These are phyloP conservation scores for Latrodectus hesperus DNA, from an alignment of 2,888 invertebrate species.

Conservation along the genomic window DNA sequence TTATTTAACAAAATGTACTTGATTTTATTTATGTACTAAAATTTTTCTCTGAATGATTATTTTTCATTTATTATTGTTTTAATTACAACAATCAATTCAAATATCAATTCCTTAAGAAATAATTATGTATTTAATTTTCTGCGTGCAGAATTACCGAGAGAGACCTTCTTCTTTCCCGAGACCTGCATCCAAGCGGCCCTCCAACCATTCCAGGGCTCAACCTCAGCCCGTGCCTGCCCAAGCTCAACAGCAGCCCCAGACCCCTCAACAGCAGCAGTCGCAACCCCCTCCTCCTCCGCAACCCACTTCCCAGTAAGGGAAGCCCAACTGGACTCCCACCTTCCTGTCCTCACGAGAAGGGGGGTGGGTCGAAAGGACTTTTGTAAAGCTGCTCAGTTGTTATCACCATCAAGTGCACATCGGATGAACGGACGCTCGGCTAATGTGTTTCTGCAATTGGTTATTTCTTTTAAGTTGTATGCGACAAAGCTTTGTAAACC, in stretches of 20 bases:
- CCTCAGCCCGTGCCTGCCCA: constrained; percentile 7
- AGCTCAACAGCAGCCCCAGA: constrained; percentile 28
- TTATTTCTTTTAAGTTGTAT: too few species aligned
- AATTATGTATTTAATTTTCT: not conserved
- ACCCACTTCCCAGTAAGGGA: constrained; percentile 20
- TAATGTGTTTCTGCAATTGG: too few species aligned
- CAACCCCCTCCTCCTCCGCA: constrained; percentile 47
- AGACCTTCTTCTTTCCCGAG: constrained; percentile 62
- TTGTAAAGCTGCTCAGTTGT: too few species aligned
- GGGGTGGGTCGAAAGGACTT: not conserved
- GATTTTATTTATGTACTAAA: too few species aligned
- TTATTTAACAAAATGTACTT: too few species aligned
- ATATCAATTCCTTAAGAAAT: not conserved
- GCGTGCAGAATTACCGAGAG: constrained; percentile 57
- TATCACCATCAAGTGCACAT: too few species aligned
- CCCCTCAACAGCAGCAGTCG: constrained; percentile 12
- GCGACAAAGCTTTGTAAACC: too few species aligned
- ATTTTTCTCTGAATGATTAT: too few species aligned
- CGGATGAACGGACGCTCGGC: too few species aligned
- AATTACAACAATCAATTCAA: not conserved
- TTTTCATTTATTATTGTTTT: too few species aligned
- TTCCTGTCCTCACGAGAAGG: not conserved
- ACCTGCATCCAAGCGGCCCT: constrained; percentile 43
- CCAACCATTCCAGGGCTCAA: not conserved
- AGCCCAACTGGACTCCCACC: not conserved